These are phyloP conservation scores for Nomada fucata DNA, from an alignment of 2,888 invertebrate genomes.

Conservation along the genomic window DNA sequence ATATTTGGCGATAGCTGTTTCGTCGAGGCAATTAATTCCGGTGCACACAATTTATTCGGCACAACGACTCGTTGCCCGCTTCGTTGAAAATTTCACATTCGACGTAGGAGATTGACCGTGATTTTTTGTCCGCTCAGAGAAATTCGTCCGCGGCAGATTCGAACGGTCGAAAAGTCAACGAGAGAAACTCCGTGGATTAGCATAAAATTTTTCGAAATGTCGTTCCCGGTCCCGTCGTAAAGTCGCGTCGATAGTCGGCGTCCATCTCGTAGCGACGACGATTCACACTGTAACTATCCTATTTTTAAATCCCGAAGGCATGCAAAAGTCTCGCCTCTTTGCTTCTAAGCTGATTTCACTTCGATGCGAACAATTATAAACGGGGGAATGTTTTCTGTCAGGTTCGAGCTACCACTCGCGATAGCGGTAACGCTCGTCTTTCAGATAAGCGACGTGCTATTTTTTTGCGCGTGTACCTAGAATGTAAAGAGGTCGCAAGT, in stretches of 20 bases:
- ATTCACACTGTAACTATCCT: too few species aligned
- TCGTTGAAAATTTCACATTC: neutral
- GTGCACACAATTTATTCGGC: neutral
- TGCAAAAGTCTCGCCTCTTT: neutral
- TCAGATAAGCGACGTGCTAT: neutral
- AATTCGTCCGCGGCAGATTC: neutral
- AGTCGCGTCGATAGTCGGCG: too few species aligned
- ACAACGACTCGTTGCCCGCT: too few species aligned
- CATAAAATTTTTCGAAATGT: neutral
- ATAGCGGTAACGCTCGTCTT: neutral
- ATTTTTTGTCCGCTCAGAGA: too few species aligned
- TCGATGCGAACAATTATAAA: neutral
- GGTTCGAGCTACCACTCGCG: neutral
- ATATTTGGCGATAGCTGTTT: too few species aligned
- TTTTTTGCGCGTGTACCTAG: slow-evolving; percentile 2
- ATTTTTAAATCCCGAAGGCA: too few species aligned
- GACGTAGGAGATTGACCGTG: neutral
- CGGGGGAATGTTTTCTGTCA: neutral
- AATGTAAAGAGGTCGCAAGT: slow-evolving; percentile 21
- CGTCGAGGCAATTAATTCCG: neutral
- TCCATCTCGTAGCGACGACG: too few species aligned
- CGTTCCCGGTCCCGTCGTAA: neutral
- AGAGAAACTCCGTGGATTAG: neutral
- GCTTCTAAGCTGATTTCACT: slow-evolving; percentile 26
- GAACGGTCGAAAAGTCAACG: neutral